A percentile compares a stretch with the other conserved stretches of the same genome.
Evolutionary conservation across 1,140 invertebrate species (phyloP).

Genomic region (Dendroctonus valens): DNA sequence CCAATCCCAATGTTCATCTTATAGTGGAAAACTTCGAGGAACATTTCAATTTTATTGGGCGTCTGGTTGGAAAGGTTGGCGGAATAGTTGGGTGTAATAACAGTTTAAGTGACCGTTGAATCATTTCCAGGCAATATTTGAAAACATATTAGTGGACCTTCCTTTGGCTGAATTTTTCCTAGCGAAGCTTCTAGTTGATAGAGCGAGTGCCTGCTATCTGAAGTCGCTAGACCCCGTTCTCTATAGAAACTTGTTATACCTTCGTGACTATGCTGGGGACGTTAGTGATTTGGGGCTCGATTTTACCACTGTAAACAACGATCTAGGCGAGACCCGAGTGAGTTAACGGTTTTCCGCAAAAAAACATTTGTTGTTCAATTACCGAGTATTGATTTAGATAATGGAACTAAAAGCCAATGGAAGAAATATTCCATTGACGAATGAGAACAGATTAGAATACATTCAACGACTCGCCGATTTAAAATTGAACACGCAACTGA

Average conservation of each 20-base stretch:
- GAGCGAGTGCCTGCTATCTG: constrained; percentile 89
- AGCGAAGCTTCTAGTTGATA: constrained; percentile 78
- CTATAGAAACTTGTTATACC: constrained; percentile 85
- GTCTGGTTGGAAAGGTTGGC: constrained; percentile 84
- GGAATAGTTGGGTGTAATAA: not conserved
- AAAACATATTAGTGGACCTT: constrained; percentile 91
- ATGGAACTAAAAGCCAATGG: constrained; percentile 91
- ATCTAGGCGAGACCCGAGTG: constrained; percentile 85
- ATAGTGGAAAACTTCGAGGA: constrained; percentile 81
- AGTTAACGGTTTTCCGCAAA: constrained; percentile 19
- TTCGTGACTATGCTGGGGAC: constrained; percentile 80
- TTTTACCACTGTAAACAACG: constrained; percentile 88
- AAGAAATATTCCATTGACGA: constrained; percentile 84
- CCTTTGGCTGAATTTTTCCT: constrained; percentile 93
- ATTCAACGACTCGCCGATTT: constrained; percentile 96
- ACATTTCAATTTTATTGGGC: constrained; percentile 95
- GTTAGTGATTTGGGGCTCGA: constrained; percentile 84
- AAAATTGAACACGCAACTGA: constrained; percentile 90
- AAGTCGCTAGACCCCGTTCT: constrained; percentile 90
- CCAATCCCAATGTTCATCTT: constrained; percentile 87
- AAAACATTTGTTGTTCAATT: not conserved
- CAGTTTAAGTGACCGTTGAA: not conserved
- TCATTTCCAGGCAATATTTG: constrained; percentile 78
- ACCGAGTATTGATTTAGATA: constrained; percentile 54
- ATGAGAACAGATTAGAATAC: constrained; percentile 92